A percentile compares a stretch with the other conserved stretches of the same genome.
phyloP scores from a whole-genome alignment of 2,797 vertebrate genomes.

The Chrysocyon brachyurus region DNA sequence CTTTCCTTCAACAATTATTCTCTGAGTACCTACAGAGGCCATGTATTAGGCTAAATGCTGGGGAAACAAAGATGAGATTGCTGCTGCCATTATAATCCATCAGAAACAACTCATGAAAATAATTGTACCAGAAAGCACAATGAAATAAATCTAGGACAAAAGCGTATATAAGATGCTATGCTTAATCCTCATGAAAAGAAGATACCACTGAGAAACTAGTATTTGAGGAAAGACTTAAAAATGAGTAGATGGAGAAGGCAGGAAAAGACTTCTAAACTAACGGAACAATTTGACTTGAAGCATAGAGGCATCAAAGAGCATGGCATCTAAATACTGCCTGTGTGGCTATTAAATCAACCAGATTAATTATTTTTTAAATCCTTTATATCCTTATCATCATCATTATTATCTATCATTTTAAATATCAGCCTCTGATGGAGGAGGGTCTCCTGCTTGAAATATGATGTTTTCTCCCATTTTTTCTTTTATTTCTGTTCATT shows the following conservation, averaged over 20 bases:
- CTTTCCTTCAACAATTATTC: background rate
- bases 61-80: background rate
- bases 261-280: background rate
- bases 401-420: background rate
- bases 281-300: background rate
- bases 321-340: background rate
- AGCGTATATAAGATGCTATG: background rate
- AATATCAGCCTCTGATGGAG: background rate
- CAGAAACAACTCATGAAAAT: background rate
- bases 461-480: background rate
- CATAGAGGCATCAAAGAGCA: background rate
- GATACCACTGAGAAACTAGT: background rate
- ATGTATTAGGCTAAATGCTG: background rate
- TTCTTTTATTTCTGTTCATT: background rate
- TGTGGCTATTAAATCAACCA: background rate
- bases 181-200: background rate
- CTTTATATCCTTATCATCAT: background rate
- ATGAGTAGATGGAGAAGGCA: background rate
- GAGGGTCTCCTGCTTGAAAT: background rate
- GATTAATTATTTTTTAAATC: slow-evolving; percentile 19
- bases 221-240: slow-evolving; percentile 11
- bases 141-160: background rate
- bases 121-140: background rate
- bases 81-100: background rate
- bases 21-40: background rate